phyloP scores from a whole-genome alignment of 2,888 invertebrate genomes.

The Orchestes rusci region DNA sequence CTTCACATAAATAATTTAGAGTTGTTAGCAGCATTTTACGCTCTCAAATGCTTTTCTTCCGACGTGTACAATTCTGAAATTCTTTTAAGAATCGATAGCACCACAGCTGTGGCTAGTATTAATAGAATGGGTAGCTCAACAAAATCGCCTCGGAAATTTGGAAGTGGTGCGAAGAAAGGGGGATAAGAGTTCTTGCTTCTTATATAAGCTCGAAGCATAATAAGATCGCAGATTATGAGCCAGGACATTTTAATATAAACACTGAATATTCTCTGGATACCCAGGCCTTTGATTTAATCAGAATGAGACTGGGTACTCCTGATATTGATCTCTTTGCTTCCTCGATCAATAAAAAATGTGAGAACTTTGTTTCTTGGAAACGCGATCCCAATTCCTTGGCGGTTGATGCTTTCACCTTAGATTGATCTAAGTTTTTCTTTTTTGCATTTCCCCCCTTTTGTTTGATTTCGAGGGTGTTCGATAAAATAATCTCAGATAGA shows the following conservation, averaged over 20 bases:
- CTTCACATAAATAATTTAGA: not conserved
- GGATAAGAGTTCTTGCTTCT: not conserved
- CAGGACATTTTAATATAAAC: not conserved
- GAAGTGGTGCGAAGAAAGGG: slow-evolving; percentile 1
- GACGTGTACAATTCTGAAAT: not conserved
- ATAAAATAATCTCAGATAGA: not conserved
- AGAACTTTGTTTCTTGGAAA: not conserved
- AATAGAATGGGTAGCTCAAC: slow-evolving; percentile 3
- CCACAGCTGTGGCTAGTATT: slow-evolving; percentile 2
- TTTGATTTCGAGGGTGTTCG: not conserved
- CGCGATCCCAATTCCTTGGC: not conserved
- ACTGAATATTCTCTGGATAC: too few relatives aligned
- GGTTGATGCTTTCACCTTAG: too few relatives aligned
- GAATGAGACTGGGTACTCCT: too few relatives aligned
- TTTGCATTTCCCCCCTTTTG: not conserved
- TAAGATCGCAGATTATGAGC: not conserved
- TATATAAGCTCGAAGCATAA: slow-evolving; percentile 1
- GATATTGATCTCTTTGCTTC: too few relatives aligned
- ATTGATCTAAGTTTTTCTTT: too few relatives aligned
- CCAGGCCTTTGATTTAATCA: too few relatives aligned
- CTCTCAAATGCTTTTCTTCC: not conserved
- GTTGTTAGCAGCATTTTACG: not conserved
- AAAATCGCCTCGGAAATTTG: slow-evolving; percentile 1
- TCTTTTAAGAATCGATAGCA: not conserved
- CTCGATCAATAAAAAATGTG: too few relatives aligned